Percentiles rank a stretch among this genome's conserved stretches.
Evolutionary conservation across 2,888 invertebrate genomes (phyloP).

Genomic region (Andrena praecox): DNA sequence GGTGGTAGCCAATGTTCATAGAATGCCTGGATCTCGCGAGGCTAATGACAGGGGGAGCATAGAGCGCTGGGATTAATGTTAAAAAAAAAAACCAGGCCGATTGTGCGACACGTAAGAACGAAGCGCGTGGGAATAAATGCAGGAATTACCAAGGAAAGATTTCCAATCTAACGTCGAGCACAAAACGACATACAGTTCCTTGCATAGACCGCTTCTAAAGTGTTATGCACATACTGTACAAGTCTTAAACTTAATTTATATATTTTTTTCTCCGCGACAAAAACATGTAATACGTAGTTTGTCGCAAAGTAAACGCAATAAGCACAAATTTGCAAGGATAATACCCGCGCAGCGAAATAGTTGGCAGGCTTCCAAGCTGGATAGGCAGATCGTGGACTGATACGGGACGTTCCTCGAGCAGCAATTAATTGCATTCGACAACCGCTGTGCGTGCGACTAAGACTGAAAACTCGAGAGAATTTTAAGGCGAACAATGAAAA

Average conservation of each 20-base stretch:
- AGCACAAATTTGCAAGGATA: slow-evolving; percentile 29
- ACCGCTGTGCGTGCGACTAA: slow-evolving; percentile 31
- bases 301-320: neutral
- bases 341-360: slow-evolving; percentile 25
- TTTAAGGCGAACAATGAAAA: slow-evolving; percentile 6
- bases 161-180: no score
- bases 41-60: neutral
- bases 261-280: neutral
- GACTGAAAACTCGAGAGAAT: slow-evolving; percentile 11
- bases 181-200: no score
- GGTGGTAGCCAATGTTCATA: neutral
- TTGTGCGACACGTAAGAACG: no score
- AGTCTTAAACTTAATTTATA: neutral
- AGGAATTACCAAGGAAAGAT: no score
- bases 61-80: neutral
- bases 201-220: no score
- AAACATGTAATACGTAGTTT: no score
- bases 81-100: no score
- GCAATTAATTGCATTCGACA: slow-evolving; percentile 28
- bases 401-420: neutral
- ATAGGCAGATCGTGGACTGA: neutral
- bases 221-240: no score
- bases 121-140: no score
- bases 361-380: slow-evolving; percentile 34
- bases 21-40: no score